Conservation (phyloP, 1,140 invertebrate genomes). For the Mylabris phalerata region DNA sequence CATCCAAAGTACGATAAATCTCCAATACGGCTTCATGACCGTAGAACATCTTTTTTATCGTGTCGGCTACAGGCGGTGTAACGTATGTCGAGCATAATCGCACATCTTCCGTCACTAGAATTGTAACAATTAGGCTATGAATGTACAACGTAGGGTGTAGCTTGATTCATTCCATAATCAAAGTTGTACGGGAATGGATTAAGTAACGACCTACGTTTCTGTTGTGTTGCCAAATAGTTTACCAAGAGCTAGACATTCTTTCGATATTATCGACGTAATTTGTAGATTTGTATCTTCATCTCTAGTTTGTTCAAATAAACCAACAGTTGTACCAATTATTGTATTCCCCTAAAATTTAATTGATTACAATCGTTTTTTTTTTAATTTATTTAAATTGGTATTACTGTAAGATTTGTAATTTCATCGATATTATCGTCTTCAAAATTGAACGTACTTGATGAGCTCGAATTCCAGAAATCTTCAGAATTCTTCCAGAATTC, state of each 20-base stretch:
- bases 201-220: neutral
- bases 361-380: constrained; percentile 1
- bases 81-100: constrained; percentile 14
- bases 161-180: no score
- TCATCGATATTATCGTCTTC: constrained; percentile 31
- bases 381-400: neutral
- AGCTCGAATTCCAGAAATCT: constrained; percentile 36
- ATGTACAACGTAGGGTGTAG: no score
- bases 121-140: constrained; percentile 1
- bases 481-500: constrained; percentile 10
- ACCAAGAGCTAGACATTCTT: constrained; percentile 28
- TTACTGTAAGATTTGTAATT: no score
- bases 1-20: constrained; percentile 24
- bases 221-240: constrained; percentile 1
- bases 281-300: constrained; percentile 23
- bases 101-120: constrained; percentile 31
- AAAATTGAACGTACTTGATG: constrained; percentile 32
- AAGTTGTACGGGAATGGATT: neutral
- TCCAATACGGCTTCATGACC: constrained; percentile 25
- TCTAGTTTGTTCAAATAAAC: constrained; percentile 18
- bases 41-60: constrained; percentile 30
- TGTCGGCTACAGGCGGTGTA: constrained; percentile 24
- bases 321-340: neutral
- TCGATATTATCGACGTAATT: constrained; percentile 33
- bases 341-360: constrained; percentile 16